These are phyloP conservation scores for Athetis lepigone DNA, from an alignment of 2,888 invertebrate genomes.

Conservation along the genomic window DNA sequence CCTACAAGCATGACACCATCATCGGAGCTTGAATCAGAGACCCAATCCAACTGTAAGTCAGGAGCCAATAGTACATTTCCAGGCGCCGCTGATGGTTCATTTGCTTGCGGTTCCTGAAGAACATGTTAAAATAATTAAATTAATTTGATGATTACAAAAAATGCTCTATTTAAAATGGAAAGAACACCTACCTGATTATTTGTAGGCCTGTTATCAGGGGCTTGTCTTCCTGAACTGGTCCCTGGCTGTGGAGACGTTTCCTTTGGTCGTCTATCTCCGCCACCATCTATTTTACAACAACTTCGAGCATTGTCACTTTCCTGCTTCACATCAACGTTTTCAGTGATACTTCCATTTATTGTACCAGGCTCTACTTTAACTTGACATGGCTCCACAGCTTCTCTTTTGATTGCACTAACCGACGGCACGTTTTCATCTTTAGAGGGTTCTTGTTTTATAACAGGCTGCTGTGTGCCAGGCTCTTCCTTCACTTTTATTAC, in stretches of 20 bases:
- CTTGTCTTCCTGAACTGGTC: slow-evolving; percentile 75
- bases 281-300: slow-evolving; percentile 70
- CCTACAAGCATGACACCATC: slow-evolving; percentile 91
- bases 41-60: slow-evolving; percentile 94
- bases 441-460: slow-evolving; percentile 75
- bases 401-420: slow-evolving; percentile 71
- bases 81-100: slow-evolving; percentile 51
- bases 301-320: slow-evolving; percentile 66
- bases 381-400: slow-evolving; percentile 63
- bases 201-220: slow-evolving; percentile 39
- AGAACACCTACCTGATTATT: slow-evolving; percentile 49
- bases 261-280: slow-evolving; percentile 72
- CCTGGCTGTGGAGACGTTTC: slow-evolving; percentile 82
- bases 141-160: background rate
- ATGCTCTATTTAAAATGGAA: background rate
- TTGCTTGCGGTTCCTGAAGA: slow-evolving; percentile 71
- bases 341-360: slow-evolving; percentile 58
- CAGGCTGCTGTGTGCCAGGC: slow-evolving; percentile 66
- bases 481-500: slow-evolving; percentile 78
- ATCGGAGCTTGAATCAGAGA: slow-evolving; percentile 91
- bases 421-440: slow-evolving; percentile 52
- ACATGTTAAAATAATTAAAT: slow-evolving; percentile 14
- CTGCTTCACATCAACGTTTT: slow-evolving; percentile 74
- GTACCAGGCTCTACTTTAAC: slow-evolving; percentile 77
- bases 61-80: slow-evolving; percentile 91